phyloP scores from a whole-genome alignment of 2,888 invertebrate species.

The Parnassius orleans region DNA sequence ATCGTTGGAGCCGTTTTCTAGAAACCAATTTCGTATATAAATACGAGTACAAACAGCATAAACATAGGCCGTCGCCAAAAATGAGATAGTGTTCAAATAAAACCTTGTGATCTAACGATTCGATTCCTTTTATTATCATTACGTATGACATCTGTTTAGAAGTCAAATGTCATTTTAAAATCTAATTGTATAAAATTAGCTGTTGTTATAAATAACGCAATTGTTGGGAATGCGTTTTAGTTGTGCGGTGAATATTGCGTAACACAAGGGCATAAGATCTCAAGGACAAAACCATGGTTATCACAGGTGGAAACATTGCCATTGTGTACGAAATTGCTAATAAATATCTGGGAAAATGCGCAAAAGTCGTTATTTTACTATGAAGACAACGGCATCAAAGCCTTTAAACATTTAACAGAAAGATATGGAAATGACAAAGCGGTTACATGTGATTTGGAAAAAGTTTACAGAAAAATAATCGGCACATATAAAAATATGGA shows the following conservation, averaged over 20 bases:
- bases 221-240: too few species aligned
- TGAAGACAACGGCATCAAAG: slow-evolving; percentile 44
- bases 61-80: background rate
- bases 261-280: background rate
- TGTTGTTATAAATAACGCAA: too few species aligned
- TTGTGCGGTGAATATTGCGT: background rate
- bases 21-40: background rate
- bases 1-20: background rate
- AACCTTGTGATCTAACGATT: too few species aligned
- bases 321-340: slow-evolving; percentile 72
- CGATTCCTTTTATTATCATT: too few species aligned
- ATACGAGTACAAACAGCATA: background rate
- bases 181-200: too few species aligned
- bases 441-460: slow-evolving; percentile 57
- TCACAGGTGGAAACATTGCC: slow-evolving; percentile 80
- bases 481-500: slow-evolving; percentile 47
- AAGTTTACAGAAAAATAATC: slow-evolving; percentile 43
- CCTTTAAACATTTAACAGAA: slow-evolving; percentile 51
- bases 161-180: too few species aligned
- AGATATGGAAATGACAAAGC: slow-evolving; percentile 65
- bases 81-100: background rate
- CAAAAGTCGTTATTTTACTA: slow-evolving; percentile 39
- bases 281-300: slow-evolving; percentile 39
- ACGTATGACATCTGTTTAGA: too few species aligned
- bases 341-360: slow-evolving; percentile 62